Conservation (phyloP, 1,140 invertebrate genomes). For the Pectinophora gossypiella region DNA sequence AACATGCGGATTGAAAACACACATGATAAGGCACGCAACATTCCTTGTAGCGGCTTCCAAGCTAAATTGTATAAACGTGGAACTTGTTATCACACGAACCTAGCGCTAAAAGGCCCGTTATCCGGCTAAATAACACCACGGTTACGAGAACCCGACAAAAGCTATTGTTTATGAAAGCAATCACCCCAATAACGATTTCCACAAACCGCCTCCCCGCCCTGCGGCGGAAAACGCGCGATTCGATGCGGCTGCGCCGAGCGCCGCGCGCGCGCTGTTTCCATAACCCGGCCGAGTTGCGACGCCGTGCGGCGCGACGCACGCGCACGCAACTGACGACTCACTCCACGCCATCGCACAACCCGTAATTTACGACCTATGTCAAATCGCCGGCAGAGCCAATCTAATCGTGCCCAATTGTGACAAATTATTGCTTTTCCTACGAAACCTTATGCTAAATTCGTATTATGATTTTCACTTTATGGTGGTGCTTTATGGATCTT, state of each 20-base stretch:
- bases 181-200: conserved; percentile 73
- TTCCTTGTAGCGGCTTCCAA: conserved; percentile 18
- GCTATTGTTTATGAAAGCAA: conserved; percentile 72
- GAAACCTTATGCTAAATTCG: conserved; percentile 63
- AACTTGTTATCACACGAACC: conserved; percentile 38
- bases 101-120: conserved; percentile 40
- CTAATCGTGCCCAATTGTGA: conserved; percentile 72
- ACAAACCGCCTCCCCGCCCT: conserved; percentile 50
- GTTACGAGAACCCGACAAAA: conserved; percentile 61
- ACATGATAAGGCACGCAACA: conserved; percentile 36
- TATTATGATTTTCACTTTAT: conserved; percentile 63
- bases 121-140: conserved; percentile 44
- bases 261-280: conserved; percentile 49
- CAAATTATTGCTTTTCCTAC: conserved; percentile 73
- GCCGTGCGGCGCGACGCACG: conserved; percentile 13
- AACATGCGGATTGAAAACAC: neutral
- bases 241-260: conserved; percentile 61
- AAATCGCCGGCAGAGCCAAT: conserved; percentile 67
- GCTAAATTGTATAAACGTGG: conserved; percentile 31
- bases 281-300: conserved; percentile 37
- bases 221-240: conserved; percentile 68
- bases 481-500: conserved; percentile 42
- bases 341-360: conserved; percentile 36
- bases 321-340: conserved; percentile 23
- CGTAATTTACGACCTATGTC: conserved; percentile 69